Conservation (phyloP, 2,888 invertebrate species). For the Hesperia comma region DNA sequence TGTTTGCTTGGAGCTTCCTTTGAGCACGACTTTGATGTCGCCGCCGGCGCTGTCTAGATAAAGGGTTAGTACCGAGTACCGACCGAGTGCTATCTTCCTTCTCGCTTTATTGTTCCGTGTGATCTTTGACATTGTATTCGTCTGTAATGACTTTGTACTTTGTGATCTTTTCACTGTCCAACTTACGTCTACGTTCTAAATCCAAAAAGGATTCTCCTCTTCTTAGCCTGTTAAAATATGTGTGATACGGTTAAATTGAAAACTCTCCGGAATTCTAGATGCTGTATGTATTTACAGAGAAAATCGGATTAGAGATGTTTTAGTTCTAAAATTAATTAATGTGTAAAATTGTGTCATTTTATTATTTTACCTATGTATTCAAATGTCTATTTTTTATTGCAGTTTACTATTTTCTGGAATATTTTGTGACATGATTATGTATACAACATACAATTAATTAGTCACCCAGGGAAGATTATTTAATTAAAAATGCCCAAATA, state of each 20-base stretch:
- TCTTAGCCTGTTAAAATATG: not conserved
- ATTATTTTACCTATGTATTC: too few relatives aligned
- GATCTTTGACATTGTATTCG: constrained; percentile 32
- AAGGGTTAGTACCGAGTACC: constrained; percentile 53
- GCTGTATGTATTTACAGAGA: too few relatives aligned
- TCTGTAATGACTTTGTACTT: constrained; percentile 36
- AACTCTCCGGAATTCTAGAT: not conserved
- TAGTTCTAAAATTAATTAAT: too few relatives aligned
- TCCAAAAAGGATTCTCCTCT: not conserved
- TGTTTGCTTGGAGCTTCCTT: constrained; percentile 69
- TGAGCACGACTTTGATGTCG: constrained; percentile 57
- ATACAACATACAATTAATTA: too few relatives aligned
- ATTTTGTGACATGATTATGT: too few relatives aligned
- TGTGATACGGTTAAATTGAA: not conserved
- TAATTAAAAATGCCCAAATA: too few relatives aligned
- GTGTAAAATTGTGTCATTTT: too few relatives aligned
- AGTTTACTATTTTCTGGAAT: not conserved
- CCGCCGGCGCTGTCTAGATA: constrained; percentile 59
- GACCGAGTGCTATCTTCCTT: constrained; percentile 36
- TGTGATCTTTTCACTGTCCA: constrained; percentile 16
- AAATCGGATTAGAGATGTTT: too few relatives aligned
- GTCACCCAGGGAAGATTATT: too few relatives aligned
- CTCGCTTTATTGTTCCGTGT: constrained; percentile 35
- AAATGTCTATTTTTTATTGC: too few relatives aligned
- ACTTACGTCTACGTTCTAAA: constrained; percentile 3